Conservation (phyloP, 1,140 invertebrate genomes). For the Wiebesia pumilae region DNA sequence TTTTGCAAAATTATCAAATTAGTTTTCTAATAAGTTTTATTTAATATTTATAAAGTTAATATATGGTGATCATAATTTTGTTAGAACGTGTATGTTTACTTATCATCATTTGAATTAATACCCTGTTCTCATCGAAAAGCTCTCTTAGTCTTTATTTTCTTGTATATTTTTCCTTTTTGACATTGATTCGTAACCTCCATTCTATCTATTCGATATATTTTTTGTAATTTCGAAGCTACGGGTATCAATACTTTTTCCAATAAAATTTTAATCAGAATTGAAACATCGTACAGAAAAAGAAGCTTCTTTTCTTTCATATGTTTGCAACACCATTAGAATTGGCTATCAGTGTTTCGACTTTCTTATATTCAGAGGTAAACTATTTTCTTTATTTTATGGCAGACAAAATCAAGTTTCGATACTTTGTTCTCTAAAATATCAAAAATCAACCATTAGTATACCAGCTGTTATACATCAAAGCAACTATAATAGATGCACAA, state of each 20-base stretch:
- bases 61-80: too few species aligned
- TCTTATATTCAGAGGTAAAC: neutral
- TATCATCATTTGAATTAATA: too few species aligned
- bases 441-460: neutral
- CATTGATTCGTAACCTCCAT: neutral
- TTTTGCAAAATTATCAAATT: too few species aligned
- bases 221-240: neutral
- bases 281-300: neutral
- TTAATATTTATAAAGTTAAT: too few species aligned
- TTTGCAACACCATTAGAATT: neutral
- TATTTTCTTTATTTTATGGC: neutral
- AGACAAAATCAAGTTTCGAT: neutral
- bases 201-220: neutral
- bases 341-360: neutral
- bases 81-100: too few species aligned
- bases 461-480: neutral
- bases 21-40: too few species aligned
- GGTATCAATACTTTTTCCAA: neutral
- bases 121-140: too few species aligned
- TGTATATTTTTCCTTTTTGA: neutral
- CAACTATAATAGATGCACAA: too few species aligned
- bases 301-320: neutral
- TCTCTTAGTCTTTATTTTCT: neutral
- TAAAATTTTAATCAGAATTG: neutral
- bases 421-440: neutral